Evolutionary conservation across 2,113 vertebrate species (phyloP), one percentile per base, ranked within the genome.

Genomic region (Reinhardtius hippoglossoides): DNA sequence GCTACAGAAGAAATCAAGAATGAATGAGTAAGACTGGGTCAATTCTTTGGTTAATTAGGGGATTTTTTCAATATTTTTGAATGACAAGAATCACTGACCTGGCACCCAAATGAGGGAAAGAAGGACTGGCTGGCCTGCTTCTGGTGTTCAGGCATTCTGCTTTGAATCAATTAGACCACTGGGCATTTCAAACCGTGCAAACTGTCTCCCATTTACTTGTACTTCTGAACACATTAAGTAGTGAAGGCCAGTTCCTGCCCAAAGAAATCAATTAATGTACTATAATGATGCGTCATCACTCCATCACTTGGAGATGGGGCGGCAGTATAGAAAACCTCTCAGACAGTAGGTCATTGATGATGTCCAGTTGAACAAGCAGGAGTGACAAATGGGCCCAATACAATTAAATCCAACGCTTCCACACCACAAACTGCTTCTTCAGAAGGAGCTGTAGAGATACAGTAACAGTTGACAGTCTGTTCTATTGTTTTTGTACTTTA

Each of bases 131-230:
- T 16, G 31, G 61, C 40, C 63, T 65, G 52, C 26, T 59, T 66
- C 14, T 66, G 27, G 20, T 67, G 27, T 31, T 7, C 27, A 31
- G 27, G 5, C 27, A 31, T 31, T 31, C 27, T 31, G 59, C 70
- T 82, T 87, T 68, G 7, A 88, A 90, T 88, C 13, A 37, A 78
- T 90, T 79, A 81, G 75, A 80, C 71, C 72, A 68, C 46, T 62
- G 44, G 44, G 35, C 80, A 9, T 35, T 1, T 37, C 35, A 37
- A 37, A 37, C 35, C 35, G 35, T 37, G 7, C 23, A 78, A 37
- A 59, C 42, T 61, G 58, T 64, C 71, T 72, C 50, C 0, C 21
- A 46, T 65, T 67, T 70, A 37, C 7, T 81, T 69, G 55, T 82
- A 70, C 65, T 50, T 73, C 66, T 67, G 55, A 37, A 27, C 35